phyloP scores from a whole-genome alignment of 2,113 vertebrate genomes.

The Mirza zaza region DNA sequence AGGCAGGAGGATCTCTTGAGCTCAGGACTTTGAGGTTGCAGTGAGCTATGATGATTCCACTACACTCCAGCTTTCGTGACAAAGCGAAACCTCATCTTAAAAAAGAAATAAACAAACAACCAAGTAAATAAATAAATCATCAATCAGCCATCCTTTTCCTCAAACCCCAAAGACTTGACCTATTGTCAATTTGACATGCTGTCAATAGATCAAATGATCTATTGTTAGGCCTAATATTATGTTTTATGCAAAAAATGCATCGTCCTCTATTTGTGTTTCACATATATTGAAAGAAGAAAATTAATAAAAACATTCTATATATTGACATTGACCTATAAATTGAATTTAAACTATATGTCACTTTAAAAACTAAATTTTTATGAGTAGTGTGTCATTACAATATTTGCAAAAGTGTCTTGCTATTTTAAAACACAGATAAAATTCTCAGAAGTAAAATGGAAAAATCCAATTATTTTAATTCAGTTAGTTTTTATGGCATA shows the following conservation, averaged over 20 bases:
- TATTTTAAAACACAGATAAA: neutral
- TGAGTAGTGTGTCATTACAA: neutral
- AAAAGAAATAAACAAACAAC: too few species aligned
- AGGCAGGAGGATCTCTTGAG: too few species aligned
- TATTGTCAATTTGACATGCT: neutral
- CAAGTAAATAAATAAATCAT: neutral
- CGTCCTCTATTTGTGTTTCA: neutral
- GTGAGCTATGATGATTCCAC: too few species aligned
- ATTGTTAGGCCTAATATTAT: neutral
- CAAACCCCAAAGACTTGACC: accelerated
- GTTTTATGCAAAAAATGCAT: neutral
- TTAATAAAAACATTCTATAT: neutral
- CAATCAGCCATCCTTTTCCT: neutral
- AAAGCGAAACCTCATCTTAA: too few species aligned
- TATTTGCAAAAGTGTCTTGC: neutral
- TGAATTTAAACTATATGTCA: neutral
- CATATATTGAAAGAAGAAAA: neutral
- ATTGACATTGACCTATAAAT: neutral
- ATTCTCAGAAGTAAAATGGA: too few species aligned
- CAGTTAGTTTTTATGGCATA: neutral
- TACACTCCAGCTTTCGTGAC: too few species aligned
- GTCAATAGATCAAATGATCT: neutral
- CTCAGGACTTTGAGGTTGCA: too few species aligned
- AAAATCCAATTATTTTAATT: too few species aligned
- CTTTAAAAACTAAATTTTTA: neutral